Percentiles rank a stretch among this genome's conserved stretches.
These are phyloP conservation scores for Salticus scenicus DNA, from an alignment of 2,888 invertebrate genomes.

Conservation along the genomic window DNA sequence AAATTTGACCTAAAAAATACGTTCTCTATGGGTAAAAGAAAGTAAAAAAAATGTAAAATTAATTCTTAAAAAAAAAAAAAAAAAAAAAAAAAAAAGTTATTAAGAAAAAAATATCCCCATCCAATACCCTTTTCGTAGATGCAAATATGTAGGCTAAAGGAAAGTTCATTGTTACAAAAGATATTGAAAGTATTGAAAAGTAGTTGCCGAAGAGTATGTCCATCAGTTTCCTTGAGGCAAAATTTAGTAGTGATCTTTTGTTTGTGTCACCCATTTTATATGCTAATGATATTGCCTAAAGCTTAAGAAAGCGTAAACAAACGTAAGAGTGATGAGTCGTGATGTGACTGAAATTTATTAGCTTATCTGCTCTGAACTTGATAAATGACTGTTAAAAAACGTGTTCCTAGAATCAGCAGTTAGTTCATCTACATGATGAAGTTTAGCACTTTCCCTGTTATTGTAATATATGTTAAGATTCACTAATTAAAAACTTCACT, in stretches of 20 bases:
- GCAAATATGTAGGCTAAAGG: conserved; percentile 51
- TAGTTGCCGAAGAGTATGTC: conserved; percentile 5
- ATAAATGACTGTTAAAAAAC: too few relatives aligned
- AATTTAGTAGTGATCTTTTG: conserved; percentile 26
- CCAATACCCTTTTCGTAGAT: neutral
- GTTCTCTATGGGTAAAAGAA: too few relatives aligned
- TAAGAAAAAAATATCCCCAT: conserved; percentile 33
- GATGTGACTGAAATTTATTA: neutral
- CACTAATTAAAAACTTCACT: too few relatives aligned
- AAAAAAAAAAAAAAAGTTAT: too few relatives aligned
- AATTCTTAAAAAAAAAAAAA: too few relatives aligned
- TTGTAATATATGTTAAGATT: too few relatives aligned
- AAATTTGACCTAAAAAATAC: too few relatives aligned
- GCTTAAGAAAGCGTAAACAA: neutral
- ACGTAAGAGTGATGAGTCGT: neutral
- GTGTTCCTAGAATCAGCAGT: too few relatives aligned
- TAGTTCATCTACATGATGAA: too few relatives aligned
- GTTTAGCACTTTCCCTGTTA: too few relatives aligned
- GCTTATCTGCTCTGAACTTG: too few relatives aligned
- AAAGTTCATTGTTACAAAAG: conserved; percentile 69
- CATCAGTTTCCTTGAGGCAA: conserved; percentile 26
- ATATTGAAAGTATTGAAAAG: conserved; percentile 51
- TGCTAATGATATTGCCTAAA: conserved; percentile 40
- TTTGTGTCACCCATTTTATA: conserved; percentile 23
- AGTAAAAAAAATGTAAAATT: too few relatives aligned